phyloP scores from a whole-genome alignment of 2,797 vertebrate genomes.

The Megalops cyprinoides region DNA sequence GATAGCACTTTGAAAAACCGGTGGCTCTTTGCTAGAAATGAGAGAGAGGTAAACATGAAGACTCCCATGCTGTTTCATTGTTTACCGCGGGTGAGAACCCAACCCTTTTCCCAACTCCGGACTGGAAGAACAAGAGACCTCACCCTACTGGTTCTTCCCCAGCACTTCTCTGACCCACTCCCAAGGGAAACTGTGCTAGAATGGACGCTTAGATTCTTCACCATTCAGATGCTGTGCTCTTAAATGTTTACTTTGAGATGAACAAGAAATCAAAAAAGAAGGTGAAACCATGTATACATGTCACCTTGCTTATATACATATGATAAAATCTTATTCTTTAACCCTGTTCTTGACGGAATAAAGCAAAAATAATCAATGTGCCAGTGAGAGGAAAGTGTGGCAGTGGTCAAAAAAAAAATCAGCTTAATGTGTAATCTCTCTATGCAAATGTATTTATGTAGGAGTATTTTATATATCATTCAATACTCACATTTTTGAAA shows the following conservation, averaged over 20 bases:
- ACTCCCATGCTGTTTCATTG: constrained; percentile 68
- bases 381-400: background rate
- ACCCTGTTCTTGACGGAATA: background rate
- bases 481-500: background rate
- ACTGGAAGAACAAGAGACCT: constrained; percentile 40
- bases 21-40: constrained; percentile 64
- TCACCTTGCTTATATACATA: background rate
- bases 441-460: background rate
- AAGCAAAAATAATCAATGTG: background rate
- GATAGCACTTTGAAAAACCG: constrained; percentile 69
- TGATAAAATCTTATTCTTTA: background rate
- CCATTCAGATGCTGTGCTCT: background rate
- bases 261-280: background rate
- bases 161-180: background rate
- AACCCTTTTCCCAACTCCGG: constrained; percentile 43
- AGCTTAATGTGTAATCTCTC: background rate
- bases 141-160: constrained; percentile 20
- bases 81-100: constrained; percentile 57
- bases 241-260: too few relatives aligned
- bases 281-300: background rate
- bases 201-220: constrained; percentile 45
- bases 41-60: constrained; percentile 67
- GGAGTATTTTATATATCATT: background rate
- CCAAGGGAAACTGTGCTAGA: constrained; percentile 44
- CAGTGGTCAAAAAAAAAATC: too few relatives aligned